Base-by-base conservation (phyloP, 2,113 vertebrate species). In the Scytalopus superciliaris region DNA sequence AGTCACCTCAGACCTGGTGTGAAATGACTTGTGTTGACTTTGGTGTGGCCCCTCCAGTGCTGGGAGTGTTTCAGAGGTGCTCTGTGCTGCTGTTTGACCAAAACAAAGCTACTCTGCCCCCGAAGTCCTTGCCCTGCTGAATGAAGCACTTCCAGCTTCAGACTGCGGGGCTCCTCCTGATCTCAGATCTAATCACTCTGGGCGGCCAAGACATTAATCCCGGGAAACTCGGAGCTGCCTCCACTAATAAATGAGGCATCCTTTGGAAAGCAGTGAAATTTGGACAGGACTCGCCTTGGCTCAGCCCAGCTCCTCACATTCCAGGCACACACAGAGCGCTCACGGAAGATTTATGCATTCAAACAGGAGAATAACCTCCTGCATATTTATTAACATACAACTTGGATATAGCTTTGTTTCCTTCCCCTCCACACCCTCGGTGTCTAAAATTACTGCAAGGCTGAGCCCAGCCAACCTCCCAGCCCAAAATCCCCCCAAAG, bases 261-360 rank as follows among this genome's bases (percentile, higher is more conserved):
- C 23, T 97, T 94, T 97, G 97, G 96, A 96, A 95, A 97, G 47
- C 62, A 89, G 95, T 62, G 97, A 96, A 90, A 85, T 88, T 88
- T 95, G 96, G 95, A 96, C 73, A 55, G 84, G 90, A 53, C 82
- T 97, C 10, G 64, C 89, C 92, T 96, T 86, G 95, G 95, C 96
- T 87, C 90, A 31, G 94, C 86, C 78, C 73, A 33, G 59, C 80
- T 91, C 87, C 87, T 42, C 66, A 4, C 95, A 93, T 97, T 97
- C 94, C 96, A 75, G 83, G 74, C 57, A 2, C 66, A 23, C 89
- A 77, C 28, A 62, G 81, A 67, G 45, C 19, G 15, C 92, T 96
- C 94, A 72, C 10, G 47, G 81, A 50, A 93, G 95, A 96, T 97
- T 91, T 77, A 88, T 78, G 64, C 76, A 1, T 81, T 79, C 59